Evolutionary conservation across 2,888 invertebrate species (phyloP), one percentile per base, ranked within the genome.

Genomic region (Gnatocerus cornutus): DNA sequence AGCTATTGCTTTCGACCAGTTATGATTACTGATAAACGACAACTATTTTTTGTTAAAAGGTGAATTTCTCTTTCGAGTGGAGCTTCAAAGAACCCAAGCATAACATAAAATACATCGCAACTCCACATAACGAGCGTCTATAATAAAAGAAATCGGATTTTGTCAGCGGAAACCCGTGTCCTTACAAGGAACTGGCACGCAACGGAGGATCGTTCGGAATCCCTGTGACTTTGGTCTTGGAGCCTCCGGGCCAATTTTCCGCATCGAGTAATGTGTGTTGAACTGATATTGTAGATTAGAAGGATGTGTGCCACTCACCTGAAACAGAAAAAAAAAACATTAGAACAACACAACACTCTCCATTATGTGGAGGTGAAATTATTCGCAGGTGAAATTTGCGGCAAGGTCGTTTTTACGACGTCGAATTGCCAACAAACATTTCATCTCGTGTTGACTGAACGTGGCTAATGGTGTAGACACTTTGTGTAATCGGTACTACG

Each of bases 361-460:
- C 30, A 52, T 13, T 33, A 10, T 21, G 21, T 21, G 1, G 4
- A 21, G n/a, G n/a, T n/a, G n/a, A n/a, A n/a, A n/a, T n/a, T n/a
- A 21, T 21, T 21, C 16, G n/a, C 48, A 27, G 10, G 48, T 48
- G 48, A 48, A 16, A 16, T 3, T 30, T 12, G 12, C 13, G 27
- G 13, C 29, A 12, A 52, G 10, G 39, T 27, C 10, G 39, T 41
- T 41, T 56, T 56, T 56, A 56, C 39, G 39, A 37, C 12, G 6
- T 6, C 43, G 53, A 39, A 55, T 37, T 37, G 16, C 9, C 53
- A 16, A 14, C 43, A 13, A 59, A 48, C 61, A 68, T 62, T 68
- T 64, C 45, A 62, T 61, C 69, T 29, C 63, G 56, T 74, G 76
- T 76, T 76, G 74, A 72, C 76, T 67, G 73, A 74, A 76, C 76